Percentiles rank a stretch among this genome's conserved stretches.
These are phyloP conservation scores for Hippocampus barbouri DNA, from an alignment of 2,113 vertebrate genomes.

Conservation along the genomic window DNA sequence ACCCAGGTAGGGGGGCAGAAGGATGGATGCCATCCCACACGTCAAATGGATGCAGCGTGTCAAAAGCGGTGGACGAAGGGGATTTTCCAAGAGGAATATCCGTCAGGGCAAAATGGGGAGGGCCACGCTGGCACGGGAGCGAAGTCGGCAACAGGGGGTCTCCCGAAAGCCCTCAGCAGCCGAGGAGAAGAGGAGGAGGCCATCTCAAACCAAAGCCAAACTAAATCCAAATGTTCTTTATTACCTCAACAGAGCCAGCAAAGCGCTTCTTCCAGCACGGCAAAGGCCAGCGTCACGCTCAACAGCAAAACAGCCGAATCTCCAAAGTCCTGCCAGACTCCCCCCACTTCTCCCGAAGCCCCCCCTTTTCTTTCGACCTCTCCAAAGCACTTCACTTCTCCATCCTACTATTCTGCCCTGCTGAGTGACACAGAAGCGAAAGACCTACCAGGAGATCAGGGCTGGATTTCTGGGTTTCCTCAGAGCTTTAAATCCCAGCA, in stretches of 20 bases:
- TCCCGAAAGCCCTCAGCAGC: conserved; percentile 69
- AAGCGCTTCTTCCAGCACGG: conserved; percentile 85
- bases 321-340: conserved; percentile 65
- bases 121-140: conserved; percentile 77
- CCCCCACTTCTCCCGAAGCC: conserved; percentile 58
- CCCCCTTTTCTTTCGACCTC: conserved; percentile 56
- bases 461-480: conserved; percentile 82
- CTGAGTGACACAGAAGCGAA: conserved; percentile 83
- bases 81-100: conserved; percentile 51
- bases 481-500: conserved; percentile 98
- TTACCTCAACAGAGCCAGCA: conserved; percentile 92
- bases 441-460: conserved; percentile 82
- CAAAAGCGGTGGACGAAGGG: conserved; percentile 62
- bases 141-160: conserved; percentile 75
- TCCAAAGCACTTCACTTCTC: conserved; percentile 80
- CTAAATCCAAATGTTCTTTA: conserved; percentile 97
- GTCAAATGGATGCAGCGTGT: conserved; percentile 37
- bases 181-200: conserved; percentile 79
- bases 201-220: conserved; percentile 97
- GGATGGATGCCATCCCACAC: conserved; percentile 41
- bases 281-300: conserved; percentile 74
- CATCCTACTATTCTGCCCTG: conserved; percentile 77
- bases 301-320: conserved; percentile 77
- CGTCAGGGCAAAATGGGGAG: conserved; percentile 66
- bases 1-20: conserved; percentile 70